These are phyloP conservation scores for Theristicus caerulescens DNA, from an alignment of 2,113 vertebrate species.

Conservation along the genomic window DNA sequence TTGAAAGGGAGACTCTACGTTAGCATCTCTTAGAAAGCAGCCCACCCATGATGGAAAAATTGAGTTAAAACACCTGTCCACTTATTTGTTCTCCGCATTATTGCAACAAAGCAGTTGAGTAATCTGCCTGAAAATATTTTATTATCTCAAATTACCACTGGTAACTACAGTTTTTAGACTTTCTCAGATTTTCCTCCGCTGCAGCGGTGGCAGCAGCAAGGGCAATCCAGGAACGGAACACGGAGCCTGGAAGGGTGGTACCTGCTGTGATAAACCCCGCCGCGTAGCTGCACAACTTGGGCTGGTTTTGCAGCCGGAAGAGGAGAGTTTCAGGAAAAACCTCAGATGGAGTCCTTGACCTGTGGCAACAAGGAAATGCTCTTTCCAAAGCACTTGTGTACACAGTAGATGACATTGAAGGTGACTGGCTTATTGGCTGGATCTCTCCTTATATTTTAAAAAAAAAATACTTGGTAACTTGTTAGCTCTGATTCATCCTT, in stretches of 20 bases:
- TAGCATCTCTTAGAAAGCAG: not conserved
- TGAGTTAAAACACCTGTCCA: not conserved
- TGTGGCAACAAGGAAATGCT: not conserved
- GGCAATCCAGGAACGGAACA: fast-evolving
- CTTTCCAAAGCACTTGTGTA: not conserved
- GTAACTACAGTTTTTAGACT: not conserved
- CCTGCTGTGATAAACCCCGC: not conserved
- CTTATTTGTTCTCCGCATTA: fast-evolving
- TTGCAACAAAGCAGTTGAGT: fast-evolving
- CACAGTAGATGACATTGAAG: not conserved
- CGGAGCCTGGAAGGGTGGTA: not conserved
- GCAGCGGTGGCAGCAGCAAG: fast-evolving
- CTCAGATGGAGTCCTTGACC: not conserved
- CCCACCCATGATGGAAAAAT: fast-evolving
- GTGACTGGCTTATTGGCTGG: not conserved
- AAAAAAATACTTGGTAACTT: not conserved
- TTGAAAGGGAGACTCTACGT: fast-evolving
- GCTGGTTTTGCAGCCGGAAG: not conserved
- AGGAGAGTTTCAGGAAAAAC: not conserved
- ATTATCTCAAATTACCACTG: fast-evolving
- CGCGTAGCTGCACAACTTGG: not conserved
- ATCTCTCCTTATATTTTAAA: not conserved
- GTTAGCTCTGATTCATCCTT: not conserved
- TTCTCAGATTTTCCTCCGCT: fast-evolving
- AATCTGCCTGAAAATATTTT: not conserved